These are phyloP conservation scores for Ciconia maguari DNA, from an alignment of 2,113 vertebrate species.

Conservation along the genomic window DNA sequence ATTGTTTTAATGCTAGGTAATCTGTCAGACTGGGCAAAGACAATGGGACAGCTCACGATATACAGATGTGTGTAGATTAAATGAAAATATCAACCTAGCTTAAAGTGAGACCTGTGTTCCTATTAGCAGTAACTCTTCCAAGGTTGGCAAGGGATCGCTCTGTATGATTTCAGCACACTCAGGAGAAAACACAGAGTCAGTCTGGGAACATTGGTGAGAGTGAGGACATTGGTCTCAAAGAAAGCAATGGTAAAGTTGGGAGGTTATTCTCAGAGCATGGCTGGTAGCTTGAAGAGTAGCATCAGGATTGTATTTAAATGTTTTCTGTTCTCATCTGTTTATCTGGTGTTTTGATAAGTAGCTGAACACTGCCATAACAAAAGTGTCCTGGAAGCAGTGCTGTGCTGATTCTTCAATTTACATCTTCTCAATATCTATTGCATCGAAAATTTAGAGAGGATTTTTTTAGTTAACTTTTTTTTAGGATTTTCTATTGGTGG, in stretches of 20 bases:
- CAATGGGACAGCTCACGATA: neutral
- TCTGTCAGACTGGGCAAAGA: neutral
- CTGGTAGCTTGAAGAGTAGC: neutral
- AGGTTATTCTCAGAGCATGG: neutral
- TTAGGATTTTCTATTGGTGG: neutral
- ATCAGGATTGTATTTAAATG: neutral
- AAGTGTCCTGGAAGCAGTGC: neutral
- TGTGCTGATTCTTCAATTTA: neutral
- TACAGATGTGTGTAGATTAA: neutral
- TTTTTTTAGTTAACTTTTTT: neutral
- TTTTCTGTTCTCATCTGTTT: neutral
- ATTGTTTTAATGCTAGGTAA: neutral
- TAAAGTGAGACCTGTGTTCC: neutral
- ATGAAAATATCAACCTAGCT: neutral
- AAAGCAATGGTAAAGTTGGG: neutral
- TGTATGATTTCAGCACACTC: neutral
- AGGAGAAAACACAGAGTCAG: neutral
- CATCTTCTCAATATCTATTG: neutral
- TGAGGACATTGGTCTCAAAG: neutral
- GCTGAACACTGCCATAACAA: neutral
- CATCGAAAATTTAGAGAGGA: neutral
- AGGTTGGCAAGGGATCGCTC: neutral
- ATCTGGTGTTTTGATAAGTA: neutral
- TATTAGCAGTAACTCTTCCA: neutral
- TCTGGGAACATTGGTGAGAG: neutral